phyloP scores from a whole-genome alignment of 2,888 invertebrate genomes.

The Philonicus albiceps region DNA sequence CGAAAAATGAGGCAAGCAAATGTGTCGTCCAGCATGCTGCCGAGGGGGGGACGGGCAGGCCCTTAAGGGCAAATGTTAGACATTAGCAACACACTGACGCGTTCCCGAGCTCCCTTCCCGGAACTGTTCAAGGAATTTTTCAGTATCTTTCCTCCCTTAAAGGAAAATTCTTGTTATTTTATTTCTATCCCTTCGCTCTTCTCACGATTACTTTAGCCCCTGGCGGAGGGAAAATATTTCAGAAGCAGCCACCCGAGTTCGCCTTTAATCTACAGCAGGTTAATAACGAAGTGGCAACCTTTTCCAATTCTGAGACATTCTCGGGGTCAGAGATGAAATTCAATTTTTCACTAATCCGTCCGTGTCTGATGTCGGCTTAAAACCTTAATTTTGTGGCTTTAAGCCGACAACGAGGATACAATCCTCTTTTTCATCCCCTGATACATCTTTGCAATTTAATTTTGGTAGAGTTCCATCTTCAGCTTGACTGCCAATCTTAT shows the following conservation, averaged over 20 bases:
- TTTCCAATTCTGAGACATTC: not conserved
- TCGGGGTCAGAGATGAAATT: not conserved
- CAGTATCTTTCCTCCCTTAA: not conserved
- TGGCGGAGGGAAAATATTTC: not conserved
- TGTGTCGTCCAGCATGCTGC: slow-evolving; percentile 19
- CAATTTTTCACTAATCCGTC: not conserved
- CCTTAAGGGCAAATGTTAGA: slow-evolving; percentile 27
- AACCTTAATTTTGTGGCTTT: not conserved
- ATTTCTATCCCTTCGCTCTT: not conserved
- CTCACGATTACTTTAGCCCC: not conserved
- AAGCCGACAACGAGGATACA: not conserved
- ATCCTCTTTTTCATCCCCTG: not conserved
- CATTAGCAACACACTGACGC: slow-evolving; percentile 16
- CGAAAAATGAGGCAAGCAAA: slow-evolving; percentile 26
- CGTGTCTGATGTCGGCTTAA: not conserved
- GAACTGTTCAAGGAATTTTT: not conserved
- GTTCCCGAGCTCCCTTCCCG: not conserved
- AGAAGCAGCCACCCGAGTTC: not conserved
- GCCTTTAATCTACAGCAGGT: not conserved
- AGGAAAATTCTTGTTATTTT: not conserved
- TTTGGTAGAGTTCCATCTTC: not conserved
- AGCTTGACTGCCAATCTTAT: not conserved
- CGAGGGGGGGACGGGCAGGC: not conserved
- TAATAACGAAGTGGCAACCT: not conserved
- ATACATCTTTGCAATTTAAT: not conserved